Conservation (phyloP, 2,888 invertebrate species). For the Yponomeuta malinellus region DNA sequence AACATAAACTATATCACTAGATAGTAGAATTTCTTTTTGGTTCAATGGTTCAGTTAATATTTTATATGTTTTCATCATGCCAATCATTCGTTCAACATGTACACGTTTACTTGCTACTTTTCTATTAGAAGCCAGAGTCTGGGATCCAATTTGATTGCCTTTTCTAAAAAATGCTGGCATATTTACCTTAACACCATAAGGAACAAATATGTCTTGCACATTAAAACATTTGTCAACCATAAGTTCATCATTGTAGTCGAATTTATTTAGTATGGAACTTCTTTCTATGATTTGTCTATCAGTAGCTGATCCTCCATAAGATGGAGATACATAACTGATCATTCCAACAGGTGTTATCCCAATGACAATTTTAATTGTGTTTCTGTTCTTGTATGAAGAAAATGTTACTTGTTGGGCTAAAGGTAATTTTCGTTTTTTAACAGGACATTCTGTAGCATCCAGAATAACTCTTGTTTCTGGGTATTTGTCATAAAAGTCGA, state of each 20-base stretch:
- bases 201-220: conserved; percentile 17
- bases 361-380: conserved; percentile 6
- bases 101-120: conserved; percentile 15
- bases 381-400: conserved; percentile 11
- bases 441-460: conserved; percentile 4
- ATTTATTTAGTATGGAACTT: conserved; percentile 12
- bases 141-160: conserved; percentile 5
- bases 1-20: conserved; percentile 13
- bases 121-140: conserved; percentile 1
- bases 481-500: neutral
- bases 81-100: conserved; percentile 16
- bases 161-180: conserved; percentile 13
- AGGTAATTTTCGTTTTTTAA: conserved; percentile 8
- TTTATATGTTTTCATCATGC: conserved; percentile 7
- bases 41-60: conserved; percentile 17
- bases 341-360: conserved; percentile 7
- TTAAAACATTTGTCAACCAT: conserved; percentile 18
- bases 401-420: conserved; percentile 9
- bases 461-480: neutral
- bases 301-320: conserved; percentile 17
- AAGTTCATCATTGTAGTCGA: conserved; percentile 15
- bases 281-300: conserved; percentile 18
- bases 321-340: conserved; percentile 6
- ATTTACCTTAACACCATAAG: conserved; percentile 16
- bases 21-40: conserved; percentile 12